These are phyloP conservation scores for Arnoldichthys spilopterus DNA, from an alignment of 2,797 vertebrate species.

Conservation along the genomic window DNA sequence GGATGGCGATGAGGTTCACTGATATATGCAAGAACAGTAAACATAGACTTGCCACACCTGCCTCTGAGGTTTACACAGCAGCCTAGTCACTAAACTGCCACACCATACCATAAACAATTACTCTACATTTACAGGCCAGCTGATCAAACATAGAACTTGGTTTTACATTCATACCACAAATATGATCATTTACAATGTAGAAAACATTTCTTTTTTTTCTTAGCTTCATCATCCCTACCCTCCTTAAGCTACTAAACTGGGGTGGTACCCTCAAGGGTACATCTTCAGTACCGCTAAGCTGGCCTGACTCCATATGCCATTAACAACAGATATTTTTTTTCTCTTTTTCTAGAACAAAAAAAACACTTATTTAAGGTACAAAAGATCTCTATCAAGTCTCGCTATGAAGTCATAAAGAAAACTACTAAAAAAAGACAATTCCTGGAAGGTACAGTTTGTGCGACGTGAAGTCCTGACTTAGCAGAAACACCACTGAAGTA, in stretches of 20 bases:
- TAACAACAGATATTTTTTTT: too few relatives aligned
- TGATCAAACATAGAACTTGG: neutral
- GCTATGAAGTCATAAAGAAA: neutral
- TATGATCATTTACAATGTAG: neutral
- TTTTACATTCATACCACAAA: neutral
- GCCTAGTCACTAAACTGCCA: neutral
- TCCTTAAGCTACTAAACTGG: too few relatives aligned
- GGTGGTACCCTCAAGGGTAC: too few relatives aligned
- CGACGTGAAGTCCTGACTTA: neutral
- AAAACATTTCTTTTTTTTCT: neutral
- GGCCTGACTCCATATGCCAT: too few relatives aligned
- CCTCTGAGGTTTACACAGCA: conserved; percentile 34
- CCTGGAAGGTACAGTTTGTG: conserved; percentile 1
- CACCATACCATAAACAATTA: conserved; percentile 1
- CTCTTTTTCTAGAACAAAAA: too few relatives aligned
- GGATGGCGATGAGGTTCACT: conserved; percentile 20
- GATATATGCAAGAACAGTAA: conserved; percentile 29
- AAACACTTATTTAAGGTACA: too few relatives aligned
- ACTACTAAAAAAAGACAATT: neutral
- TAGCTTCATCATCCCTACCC: too few relatives aligned
- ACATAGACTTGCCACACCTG: conserved; percentile 48
- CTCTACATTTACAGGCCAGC: neutral
- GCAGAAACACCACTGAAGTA: conserved; percentile 12
- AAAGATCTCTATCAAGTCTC: neutral
- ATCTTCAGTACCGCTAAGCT: too few relatives aligned